These are phyloP conservation scores for Ceryle rudis DNA, from an alignment of 2,797 vertebrate species.

Conservation along the genomic window DNA sequence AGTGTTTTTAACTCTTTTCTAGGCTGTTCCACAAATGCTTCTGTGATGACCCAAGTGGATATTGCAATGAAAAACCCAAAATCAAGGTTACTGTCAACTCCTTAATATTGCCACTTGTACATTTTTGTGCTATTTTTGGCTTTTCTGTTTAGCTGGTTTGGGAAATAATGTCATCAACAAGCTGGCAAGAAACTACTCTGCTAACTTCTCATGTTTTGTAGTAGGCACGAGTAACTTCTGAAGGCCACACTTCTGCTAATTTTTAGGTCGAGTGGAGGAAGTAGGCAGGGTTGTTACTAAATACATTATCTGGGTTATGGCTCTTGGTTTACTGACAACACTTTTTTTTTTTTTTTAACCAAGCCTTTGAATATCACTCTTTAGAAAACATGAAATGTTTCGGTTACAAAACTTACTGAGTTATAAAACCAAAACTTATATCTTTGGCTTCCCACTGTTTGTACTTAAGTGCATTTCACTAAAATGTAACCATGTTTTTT, in stretches of 20 bases:
- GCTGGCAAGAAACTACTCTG: background rate
- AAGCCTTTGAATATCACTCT: background rate
- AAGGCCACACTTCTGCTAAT: background rate
- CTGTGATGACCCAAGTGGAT: background rate
- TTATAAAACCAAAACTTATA: background rate
- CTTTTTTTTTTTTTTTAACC: background rate
- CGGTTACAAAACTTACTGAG: background rate
- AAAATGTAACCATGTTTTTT: background rate
- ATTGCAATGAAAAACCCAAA: background rate
- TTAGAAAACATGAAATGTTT: background rate
- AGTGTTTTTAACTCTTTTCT: background rate
- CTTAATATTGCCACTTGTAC: background rate
- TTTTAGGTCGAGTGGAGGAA: slow-evolving; percentile 26
- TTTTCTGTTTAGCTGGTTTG: background rate
- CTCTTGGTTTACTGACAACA: background rate
- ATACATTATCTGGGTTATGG: slow-evolving; percentile 44
- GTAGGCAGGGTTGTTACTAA: slow-evolving; percentile 47
- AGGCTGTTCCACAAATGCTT: background rate
- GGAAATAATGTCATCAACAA: background rate
- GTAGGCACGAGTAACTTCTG: background rate
- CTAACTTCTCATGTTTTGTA: background rate
- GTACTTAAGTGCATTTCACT: background rate
- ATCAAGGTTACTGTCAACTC: background rate
- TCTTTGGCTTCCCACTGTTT: background rate
- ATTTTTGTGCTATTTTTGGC: background rate